A percentile compares a stretch with the other conserved stretches of the same genome.
Evolutionary conservation across 2,113 vertebrate genomes (phyloP).

Genomic region (Alces alces): DNA sequence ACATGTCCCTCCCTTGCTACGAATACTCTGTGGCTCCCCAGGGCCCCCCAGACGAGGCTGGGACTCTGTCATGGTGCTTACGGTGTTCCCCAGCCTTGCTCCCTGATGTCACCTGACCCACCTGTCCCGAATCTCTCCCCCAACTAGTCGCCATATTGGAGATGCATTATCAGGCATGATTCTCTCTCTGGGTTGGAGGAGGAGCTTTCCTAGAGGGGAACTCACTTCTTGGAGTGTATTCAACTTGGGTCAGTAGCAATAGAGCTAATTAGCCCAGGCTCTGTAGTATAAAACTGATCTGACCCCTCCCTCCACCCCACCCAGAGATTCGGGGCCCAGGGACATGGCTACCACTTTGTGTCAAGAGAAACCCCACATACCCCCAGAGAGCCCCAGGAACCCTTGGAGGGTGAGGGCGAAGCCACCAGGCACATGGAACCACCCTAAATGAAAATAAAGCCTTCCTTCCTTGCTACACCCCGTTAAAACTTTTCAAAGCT

Average conservation of each 20-base stretch:
- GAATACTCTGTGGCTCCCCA: neutral
- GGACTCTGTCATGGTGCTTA: neutral
- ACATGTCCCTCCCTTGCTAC: neutral
- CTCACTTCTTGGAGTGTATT: neutral
- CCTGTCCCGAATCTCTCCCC: neutral
- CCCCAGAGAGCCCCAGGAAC: neutral
- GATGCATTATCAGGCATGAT: rapidly evolving
- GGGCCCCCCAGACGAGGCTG: neutral
- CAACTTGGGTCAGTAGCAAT: neutral
- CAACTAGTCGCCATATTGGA: neutral
- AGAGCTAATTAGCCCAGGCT: neutral
- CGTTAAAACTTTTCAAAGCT: neutral
- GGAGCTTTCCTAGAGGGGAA: neutral
- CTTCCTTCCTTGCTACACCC: neutral
- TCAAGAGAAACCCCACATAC: neutral
- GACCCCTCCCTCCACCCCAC: neutral
- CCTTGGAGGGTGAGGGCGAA: neutral
- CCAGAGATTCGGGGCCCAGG: neutral
- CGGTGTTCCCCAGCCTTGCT: neutral
- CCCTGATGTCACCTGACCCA: neutral
- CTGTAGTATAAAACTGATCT: neutral
- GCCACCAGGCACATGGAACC: neutral
- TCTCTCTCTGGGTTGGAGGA: neutral
- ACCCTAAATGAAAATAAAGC: neutral
- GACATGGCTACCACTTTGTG: neutral